Evolutionary conservation across 2,888 invertebrate species (phyloP), one percentile per base, ranked within the genome.

Genomic region (Germaria angustata): DNA sequence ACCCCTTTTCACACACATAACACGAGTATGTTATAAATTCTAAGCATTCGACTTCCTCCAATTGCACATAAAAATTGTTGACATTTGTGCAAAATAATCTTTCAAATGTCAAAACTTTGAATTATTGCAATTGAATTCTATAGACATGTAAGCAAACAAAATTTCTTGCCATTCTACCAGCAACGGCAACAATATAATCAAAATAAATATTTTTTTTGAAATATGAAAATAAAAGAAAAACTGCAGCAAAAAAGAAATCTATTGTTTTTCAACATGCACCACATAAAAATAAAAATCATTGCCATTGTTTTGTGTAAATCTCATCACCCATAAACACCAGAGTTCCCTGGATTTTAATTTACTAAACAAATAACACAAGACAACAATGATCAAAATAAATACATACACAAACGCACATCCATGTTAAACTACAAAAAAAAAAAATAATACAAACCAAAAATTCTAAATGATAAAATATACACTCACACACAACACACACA

Each of bases 41-140:
- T 8, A 36, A 49, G 36, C 34, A 66, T 46, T 57, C 36, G 22
- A 39, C 65, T 28, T 65, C n/a, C n/a, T 79, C 57, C 71, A 59
- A 75, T 75, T 44, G 72, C 61, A 72, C 61, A 69, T 22, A 55
- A 80, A 65, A 81, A 81, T 65, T 84, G 80, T 81, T 80, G 77
- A 80, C 80, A 84, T 77, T 84, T 84, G 84, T 80, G 77, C 71
- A 82, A 75, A 80, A 82, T 82, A 82, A 82, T 82, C 82, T 82
- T 82, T 79, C 75, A 82, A 73, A 75, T 82, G 82, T 82, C 82
- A 82, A 79, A 82, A 82, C 82, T 76, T 76, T 82, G 79, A 82
- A 82, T 82, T 82, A 82, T 82, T 69, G 57, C 79, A 66, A 63
- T 79, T 66, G 72, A 73, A 66, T 80, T 73, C 72, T 49, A 71